Percentiles rank a stretch among this genome's conserved stretches.
Conservation (phyloP, 2,113 vertebrate genomes). For the Tichodroma muraria region DNA sequence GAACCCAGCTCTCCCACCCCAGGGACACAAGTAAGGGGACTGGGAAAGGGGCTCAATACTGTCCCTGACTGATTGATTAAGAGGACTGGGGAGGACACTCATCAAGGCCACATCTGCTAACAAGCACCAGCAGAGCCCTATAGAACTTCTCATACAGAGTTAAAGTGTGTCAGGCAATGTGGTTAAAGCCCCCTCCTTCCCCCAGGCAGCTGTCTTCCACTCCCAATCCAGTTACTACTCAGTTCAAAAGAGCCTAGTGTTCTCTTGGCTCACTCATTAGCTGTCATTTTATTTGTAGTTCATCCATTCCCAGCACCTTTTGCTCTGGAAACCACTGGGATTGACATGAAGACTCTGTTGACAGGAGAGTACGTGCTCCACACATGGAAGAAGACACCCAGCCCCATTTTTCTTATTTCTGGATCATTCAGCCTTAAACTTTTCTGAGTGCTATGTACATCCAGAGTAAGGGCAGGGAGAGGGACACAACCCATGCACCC, state of each 20-base stretch:
- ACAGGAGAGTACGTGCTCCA: neutral
- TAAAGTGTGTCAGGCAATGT: neutral
- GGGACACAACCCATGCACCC: rapidly evolving
- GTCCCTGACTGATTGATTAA: neutral
- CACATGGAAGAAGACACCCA: neutral
- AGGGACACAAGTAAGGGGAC: neutral
- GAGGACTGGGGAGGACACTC: neutral
- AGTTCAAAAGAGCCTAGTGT: neutral
- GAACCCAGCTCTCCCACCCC: neutral
- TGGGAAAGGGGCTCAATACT: neutral
- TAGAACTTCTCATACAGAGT: neutral
- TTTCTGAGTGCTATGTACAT: neutral
- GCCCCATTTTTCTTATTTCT: neutral
- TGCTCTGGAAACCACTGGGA: neutral
- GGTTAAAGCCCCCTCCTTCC: neutral
- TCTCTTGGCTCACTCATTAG: neutral
- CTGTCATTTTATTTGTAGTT: neutral
- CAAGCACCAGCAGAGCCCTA: neutral
- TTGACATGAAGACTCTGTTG: neutral
- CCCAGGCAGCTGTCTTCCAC: neutral
- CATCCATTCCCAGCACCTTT: neutral
- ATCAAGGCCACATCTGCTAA: neutral
- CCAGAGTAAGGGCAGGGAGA: neutral
- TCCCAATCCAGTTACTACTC: neutral
- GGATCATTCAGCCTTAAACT: neutral